Percentiles rank a stretch among this genome's conserved stretches.
Conservation (phyloP, 2,113 vertebrate species). For the Atherinomorus stipes region DNA sequence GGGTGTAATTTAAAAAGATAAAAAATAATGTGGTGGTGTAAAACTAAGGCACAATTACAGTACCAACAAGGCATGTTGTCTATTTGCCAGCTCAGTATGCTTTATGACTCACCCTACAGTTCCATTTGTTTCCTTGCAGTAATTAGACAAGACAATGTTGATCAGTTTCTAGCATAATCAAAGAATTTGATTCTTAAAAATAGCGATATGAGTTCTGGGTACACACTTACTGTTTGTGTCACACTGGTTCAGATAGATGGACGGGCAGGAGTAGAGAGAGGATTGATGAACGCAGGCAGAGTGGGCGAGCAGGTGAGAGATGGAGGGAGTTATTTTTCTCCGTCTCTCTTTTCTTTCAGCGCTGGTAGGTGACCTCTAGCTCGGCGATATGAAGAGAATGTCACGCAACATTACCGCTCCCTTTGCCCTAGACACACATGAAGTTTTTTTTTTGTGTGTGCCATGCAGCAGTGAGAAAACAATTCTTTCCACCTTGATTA, state of each 20-base stretch:
- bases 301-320: slow-evolving; percentile 67
- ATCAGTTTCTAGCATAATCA: slow-evolving; percentile 18
- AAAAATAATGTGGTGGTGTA: slow-evolving; percentile 10
- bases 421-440: slow-evolving; percentile 61
- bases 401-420: slow-evolving; percentile 76
- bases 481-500: slow-evolving; percentile 68
- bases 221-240: slow-evolving; percentile 17
- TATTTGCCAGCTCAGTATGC: slow-evolving; percentile 9
- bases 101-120: background rate
- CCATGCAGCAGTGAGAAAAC: slow-evolving; percentile 60
- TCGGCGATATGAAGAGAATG: slow-evolving; percentile 78
- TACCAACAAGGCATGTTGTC: background rate
- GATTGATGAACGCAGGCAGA: slow-evolving; percentile 63
- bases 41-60: slow-evolving; percentile 31
- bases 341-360: slow-evolving; percentile 31
- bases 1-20: slow-evolving; percentile 10
- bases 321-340: slow-evolving; percentile 51
- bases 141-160: slow-evolving; percentile 15
- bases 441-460: slow-evolving; percentile 72
- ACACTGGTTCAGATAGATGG: slow-evolving; percentile 37
- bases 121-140: background rate
- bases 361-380: slow-evolving; percentile 77
- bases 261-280: slow-evolving; percentile 32
- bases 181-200: slow-evolving; percentile 18
- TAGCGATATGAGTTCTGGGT: slow-evolving; percentile 4